A percentile compares a stretch with the other conserved stretches of the same genome.
These are phyloP conservation scores for Hylaeus volcanicus DNA, from an alignment of 1,140 invertebrate species.

Conservation along the genomic window DNA sequence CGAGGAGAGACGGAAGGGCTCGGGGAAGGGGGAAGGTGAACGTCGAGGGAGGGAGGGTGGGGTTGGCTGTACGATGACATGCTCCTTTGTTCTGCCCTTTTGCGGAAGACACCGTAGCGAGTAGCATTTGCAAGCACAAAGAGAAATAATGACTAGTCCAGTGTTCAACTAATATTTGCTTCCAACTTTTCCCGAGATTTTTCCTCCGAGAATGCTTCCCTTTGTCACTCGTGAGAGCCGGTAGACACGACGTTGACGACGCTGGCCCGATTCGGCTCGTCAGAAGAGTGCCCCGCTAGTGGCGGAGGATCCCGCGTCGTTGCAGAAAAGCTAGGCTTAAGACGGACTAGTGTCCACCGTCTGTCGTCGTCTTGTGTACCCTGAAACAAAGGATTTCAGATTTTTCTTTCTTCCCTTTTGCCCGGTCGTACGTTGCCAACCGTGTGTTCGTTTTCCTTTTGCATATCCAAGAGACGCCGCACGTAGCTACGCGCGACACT, in stretches of 20 bases:
- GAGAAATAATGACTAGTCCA: conserved; percentile 77
- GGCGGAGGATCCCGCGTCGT: conserved; percentile 41
- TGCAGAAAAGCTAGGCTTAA: conserved; percentile 52
- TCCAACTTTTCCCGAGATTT: conserved; percentile 70
- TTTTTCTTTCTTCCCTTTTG: neutral
- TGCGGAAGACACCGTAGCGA: conserved; percentile 68
- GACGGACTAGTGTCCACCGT: conserved; percentile 30
- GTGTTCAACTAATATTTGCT: conserved; percentile 79
- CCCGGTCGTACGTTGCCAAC: conserved; percentile 23
- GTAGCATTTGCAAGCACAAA: conserved; percentile 66
- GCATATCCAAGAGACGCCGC: conserved; percentile 12
- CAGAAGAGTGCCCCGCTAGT: conserved; percentile 41
- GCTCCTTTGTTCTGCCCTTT: conserved; percentile 73
- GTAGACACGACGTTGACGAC: conserved; percentile 53
- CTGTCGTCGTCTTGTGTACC: conserved; percentile 52
- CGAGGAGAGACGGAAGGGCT: conserved; percentile 35
- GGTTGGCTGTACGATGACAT: conserved; percentile 61
- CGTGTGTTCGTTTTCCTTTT: conserved; percentile 13
- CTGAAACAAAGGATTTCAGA: conserved; percentile 39
- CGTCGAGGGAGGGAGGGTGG: conserved; percentile 19
- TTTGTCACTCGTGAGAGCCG: conserved; percentile 56
- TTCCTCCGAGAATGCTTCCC: conserved; percentile 49
- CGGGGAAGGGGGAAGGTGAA: conserved; percentile 41
- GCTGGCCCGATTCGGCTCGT: conserved; percentile 49
- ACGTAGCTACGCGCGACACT: neutral